Evolutionary conservation across 1,140 invertebrate species (phyloP).

Genomic region (Meloidogyne floridensis): DNA sequence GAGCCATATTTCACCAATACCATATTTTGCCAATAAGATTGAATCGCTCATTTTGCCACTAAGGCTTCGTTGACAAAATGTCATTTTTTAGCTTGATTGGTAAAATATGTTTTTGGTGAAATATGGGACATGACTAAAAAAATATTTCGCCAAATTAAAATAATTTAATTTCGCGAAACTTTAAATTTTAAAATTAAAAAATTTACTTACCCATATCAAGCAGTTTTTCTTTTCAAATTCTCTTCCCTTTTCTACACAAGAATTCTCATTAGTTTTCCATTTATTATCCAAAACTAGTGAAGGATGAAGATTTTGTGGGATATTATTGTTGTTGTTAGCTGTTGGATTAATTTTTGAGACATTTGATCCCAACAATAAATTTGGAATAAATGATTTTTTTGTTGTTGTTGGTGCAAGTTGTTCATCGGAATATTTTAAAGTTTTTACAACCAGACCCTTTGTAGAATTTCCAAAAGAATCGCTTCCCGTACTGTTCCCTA

Average conservation of each 20-base stretch:
- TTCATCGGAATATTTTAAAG: background rate
- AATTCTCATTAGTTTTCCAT: background rate
- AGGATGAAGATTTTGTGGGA: background rate
- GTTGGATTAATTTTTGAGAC: background rate
- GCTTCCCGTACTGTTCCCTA: background rate
- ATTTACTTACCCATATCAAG: background rate
- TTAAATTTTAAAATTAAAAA: background rate
- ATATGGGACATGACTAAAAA: too few relatives aligned
- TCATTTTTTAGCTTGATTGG: too few relatives aligned
- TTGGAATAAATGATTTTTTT: background rate
- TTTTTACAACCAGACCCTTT: background rate
- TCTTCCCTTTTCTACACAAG: background rate
- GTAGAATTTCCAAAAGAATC: constrained; percentile 6
- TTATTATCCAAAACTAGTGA: background rate
- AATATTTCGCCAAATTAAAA: background rate
- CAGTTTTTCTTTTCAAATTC: background rate
- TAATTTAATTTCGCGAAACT: background rate
- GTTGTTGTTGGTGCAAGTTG: background rate
- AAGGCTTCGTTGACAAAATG: too few relatives aligned
- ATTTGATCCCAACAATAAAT: constrained; percentile 3
- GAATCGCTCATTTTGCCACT: too few relatives aligned
- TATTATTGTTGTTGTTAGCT: too few relatives aligned
- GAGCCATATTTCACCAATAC: too few relatives aligned
- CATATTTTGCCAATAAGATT: too few relatives aligned
- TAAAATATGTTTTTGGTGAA: too few relatives aligned